Base-by-base conservation (phyloP, 2,797 vertebrate genomes). In the Rhynchonycteris naso region DNA sequence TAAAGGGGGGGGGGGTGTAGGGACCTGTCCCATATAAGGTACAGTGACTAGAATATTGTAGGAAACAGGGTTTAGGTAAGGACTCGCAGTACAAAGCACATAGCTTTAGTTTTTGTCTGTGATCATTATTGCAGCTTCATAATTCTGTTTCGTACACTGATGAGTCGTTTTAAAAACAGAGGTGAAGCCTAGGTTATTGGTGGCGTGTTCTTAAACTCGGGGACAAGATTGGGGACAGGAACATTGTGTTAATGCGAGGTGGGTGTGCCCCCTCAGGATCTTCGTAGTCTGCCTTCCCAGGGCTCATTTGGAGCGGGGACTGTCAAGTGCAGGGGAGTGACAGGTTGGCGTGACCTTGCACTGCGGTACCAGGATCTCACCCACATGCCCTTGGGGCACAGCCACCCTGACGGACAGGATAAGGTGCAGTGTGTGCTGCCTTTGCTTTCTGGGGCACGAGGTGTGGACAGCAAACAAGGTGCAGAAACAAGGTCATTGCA, bases 81-180 rank as follows among this genome's bases (percentile, higher is more conserved):
- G 54, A 69, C 66, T 71, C 71, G 30, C 52, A 78, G 63, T 87
- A 54, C 1, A 88, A 90, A 92, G 26, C 71, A 93, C 63, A 66
- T 80, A 56, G 4, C 88, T 90, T 90, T 71, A 58, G 15, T 91
- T 92, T 87, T 92, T 82, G 35, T 93, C 30, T 74, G 14, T 94
- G 58, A 56, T 83, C 38, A 82, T 68, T 72, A 30, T 85, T 93
- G 63, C 16, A 71, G 18, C 69, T 83, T 82, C 88, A 26, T 91
- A 58, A 63, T 95, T 90, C 16, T 72, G 7, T 50, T 84, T 94
- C 65, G 18, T 95, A 72, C 3, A 72, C 56, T 86, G 63, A 50
- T 84, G 26, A 93, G 22, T 83, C 63, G 28, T 72, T 58, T 61
- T 56, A 43, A 81, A 81, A 90, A 59, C 50, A n/a, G 50, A 74